Conservation (phyloP, 2,888 invertebrate genomes). For the Agrotis clavis region DNA sequence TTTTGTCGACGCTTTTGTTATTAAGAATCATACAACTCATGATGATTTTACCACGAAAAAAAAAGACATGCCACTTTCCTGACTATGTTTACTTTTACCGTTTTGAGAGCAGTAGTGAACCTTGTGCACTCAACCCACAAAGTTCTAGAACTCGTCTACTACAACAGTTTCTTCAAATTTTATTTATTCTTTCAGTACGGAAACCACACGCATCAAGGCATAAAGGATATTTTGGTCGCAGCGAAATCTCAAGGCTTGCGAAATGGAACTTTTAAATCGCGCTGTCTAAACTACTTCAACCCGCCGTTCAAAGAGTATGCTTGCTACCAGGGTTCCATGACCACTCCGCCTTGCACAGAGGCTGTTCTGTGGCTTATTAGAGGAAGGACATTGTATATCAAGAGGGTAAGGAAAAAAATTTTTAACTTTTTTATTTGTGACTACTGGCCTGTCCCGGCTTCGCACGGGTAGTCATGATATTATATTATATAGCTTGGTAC, state of each 20-base stretch:
- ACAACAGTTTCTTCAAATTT: too few relatives aligned
- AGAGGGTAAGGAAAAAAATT: constrained; percentile 70
- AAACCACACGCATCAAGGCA: constrained; percentile 73
- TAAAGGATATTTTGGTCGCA: constrained; percentile 67
- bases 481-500: too few relatives aligned
- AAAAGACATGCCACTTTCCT: too few relatives aligned
- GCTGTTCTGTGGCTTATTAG: constrained; percentile 82
- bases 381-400: constrained; percentile 74
- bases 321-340: constrained; percentile 82
- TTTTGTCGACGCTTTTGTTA: neutral
- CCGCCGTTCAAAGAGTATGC: constrained; percentile 80
- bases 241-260: constrained; percentile 25
- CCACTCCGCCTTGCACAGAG: constrained; percentile 82
- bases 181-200: constrained; percentile 69
- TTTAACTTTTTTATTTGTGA: too few relatives aligned
- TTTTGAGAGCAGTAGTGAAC: too few relatives aligned
- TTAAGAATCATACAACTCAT: neutral
- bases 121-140: too few relatives aligned
- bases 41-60: too few relatives aligned
- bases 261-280: constrained; percentile 39
- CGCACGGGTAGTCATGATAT: too few relatives aligned
- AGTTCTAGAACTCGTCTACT: too few relatives aligned
- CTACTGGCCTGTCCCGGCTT: too few relatives aligned
- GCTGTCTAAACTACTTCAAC: constrained; percentile 72
- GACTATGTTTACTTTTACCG: too few relatives aligned